Percentiles rank a stretch among this genome's conserved stretches.
These are phyloP conservation scores for Hucho hucho DNA, from an alignment of 2,113 vertebrate species.

Conservation along the genomic window DNA sequence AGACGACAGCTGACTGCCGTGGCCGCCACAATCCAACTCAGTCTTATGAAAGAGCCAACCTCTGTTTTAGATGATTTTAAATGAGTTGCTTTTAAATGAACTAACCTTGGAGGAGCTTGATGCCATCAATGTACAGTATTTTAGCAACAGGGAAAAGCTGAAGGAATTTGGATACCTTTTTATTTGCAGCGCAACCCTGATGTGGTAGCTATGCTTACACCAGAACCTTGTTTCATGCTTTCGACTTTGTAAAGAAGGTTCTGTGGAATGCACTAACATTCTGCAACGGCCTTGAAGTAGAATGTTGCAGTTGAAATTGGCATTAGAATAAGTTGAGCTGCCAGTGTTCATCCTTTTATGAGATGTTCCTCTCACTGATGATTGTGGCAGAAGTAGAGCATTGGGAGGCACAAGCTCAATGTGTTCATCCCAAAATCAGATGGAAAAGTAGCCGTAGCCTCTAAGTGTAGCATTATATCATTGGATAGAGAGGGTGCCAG, in stretches of 20 bases:
- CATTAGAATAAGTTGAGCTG: neutral
- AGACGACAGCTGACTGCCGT: conserved; percentile 57
- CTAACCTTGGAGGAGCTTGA: conserved; percentile 25
- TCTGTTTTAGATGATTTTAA: conserved; percentile 50
- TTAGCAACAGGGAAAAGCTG: conserved; percentile 18
- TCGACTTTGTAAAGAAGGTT: no score
- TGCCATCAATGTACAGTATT: conserved; percentile 32
- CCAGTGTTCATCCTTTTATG: no score
- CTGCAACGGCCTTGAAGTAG: no score
- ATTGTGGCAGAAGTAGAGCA: neutral
- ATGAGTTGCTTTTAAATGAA: conserved; percentile 44
- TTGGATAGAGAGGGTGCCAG: neutral
- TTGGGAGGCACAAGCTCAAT: no score
- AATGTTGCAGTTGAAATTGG: neutral
- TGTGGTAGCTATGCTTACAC: no score
- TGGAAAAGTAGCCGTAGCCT: neutral
- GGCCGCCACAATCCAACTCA: conserved; percentile 52
- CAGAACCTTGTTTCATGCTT: no score
- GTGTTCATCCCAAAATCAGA: no score
- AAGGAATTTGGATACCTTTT: neutral
- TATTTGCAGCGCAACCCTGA: no score
- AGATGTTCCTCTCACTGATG: no score
- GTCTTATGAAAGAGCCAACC: conserved; percentile 16
- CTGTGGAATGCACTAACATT: no score
- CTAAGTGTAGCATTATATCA: neutral